Conservation (phyloP, 2,113 vertebrate species). For the Prietella phreatophila region DNA sequence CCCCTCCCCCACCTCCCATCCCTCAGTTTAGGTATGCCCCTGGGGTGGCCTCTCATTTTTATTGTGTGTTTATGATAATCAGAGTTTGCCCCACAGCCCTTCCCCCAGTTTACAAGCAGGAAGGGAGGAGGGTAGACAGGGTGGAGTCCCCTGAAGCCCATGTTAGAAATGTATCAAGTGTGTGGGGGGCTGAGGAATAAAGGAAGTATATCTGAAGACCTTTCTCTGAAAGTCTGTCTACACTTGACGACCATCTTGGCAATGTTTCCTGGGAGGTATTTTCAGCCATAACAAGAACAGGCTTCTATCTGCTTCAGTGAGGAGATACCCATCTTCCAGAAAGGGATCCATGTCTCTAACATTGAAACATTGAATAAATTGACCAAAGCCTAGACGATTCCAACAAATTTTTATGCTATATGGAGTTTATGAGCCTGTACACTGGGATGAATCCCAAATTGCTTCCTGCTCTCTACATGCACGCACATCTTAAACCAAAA, state of each 20-base stretch:
- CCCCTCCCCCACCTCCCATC: constrained; percentile 21
- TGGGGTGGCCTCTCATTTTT: constrained; percentile 62
- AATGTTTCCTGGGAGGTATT: neutral
- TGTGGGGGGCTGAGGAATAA: constrained; percentile 62
- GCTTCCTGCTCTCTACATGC: neutral
- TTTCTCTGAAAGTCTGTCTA: neutral
- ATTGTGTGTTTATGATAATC: constrained; percentile 80
- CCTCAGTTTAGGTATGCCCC: constrained; percentile 18
- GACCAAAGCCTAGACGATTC: neutral
- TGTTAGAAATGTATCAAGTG: constrained; percentile 71
- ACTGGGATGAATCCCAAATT: too few relatives aligned
- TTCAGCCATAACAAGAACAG: neutral
- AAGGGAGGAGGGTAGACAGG: constrained; percentile 27
- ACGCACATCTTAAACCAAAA: neutral
- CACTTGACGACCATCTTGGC: neutral
- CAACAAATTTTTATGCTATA: neutral
- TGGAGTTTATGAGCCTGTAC: neutral
- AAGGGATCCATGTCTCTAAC: neutral
- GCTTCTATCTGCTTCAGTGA: neutral
- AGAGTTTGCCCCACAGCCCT: constrained; percentile 70
- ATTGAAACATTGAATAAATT: neutral
- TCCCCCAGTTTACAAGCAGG: constrained; percentile 67
- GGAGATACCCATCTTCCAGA: neutral
- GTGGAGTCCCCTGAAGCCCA: constrained; percentile 67
- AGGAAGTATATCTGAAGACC: constrained; percentile 47